phyloP scores from a whole-genome alignment of 2,797 vertebrate genomes.

The Hydrophis major region DNA sequence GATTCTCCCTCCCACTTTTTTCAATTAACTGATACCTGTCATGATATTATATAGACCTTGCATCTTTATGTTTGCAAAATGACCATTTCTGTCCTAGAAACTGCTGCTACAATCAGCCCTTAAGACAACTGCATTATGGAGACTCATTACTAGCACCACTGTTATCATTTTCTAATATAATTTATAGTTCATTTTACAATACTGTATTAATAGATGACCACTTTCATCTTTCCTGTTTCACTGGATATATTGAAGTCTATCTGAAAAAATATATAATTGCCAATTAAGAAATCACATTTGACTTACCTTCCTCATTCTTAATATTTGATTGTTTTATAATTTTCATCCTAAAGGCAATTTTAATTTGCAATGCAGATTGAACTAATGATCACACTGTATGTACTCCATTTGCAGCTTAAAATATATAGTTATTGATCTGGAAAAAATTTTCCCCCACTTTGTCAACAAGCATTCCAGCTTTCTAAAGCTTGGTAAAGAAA shows the following conservation, averaged over 20 bases:
- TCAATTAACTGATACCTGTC: not conserved
- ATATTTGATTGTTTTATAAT: slow-evolving; percentile 3
- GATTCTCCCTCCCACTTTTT: not conserved
- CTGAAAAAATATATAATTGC: not conserved
- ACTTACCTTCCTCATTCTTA: not conserved
- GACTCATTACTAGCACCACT: not conserved
- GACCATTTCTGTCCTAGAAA: not conserved
- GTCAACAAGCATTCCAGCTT: slow-evolving; percentile 34
- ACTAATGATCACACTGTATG: slow-evolving; percentile 14
- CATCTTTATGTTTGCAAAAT: not conserved
- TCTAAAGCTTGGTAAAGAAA: slow-evolving; percentile 11
- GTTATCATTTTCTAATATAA: slow-evolving; percentile 7
- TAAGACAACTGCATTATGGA: not conserved
- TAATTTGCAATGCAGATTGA: slow-evolving; percentile 14
- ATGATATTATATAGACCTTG: not conserved
- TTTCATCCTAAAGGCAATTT: slow-evolving; percentile 35
- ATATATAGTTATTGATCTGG: not conserved
- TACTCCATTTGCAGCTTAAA: not conserved
- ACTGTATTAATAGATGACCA: not conserved
- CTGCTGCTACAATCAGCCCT: not conserved
- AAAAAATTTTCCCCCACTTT: not conserved
- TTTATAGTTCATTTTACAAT: not conserved
- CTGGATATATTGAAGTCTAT: not conserved
- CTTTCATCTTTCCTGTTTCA: not conserved
- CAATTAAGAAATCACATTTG: slow-evolving; percentile 21